These are phyloP conservation scores for Atopsyche davidsoni DNA, from an alignment of 1,140 invertebrate genomes.

Conservation along the genomic window DNA sequence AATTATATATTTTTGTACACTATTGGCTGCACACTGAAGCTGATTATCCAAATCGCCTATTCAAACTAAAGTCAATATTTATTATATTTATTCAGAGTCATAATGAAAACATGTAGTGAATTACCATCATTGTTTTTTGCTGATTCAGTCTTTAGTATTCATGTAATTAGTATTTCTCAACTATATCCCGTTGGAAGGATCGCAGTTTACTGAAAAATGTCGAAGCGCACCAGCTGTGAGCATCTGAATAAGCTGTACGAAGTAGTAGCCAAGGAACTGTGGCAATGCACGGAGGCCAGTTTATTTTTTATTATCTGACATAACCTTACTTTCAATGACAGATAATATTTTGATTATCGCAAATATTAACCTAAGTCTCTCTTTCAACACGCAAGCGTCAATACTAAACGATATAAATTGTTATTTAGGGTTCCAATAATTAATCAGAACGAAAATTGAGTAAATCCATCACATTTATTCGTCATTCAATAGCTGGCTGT, in stretches of 20 bases:
- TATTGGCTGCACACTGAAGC: too few relatives aligned
- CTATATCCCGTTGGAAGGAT: constrained; percentile 1
- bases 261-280: constrained; percentile 38
- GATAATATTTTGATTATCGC: constrained; percentile 6
- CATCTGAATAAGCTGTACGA: constrained; percentile 43
- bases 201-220: background rate
- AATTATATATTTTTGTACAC: too few relatives aligned
- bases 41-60: too few relatives aligned
- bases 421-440: too few relatives aligned
- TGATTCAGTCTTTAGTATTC: constrained; percentile 21
- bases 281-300: constrained; percentile 43
- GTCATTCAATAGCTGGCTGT: too few relatives aligned
- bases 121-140: constrained; percentile 17
- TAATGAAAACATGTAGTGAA: background rate
- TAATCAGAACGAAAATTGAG: too few relatives aligned
- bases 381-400: too few relatives aligned
- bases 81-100: too few relatives aligned
- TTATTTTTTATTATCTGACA: constrained; percentile 31
- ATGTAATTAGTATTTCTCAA: constrained; percentile 9
- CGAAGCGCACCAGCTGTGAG: constrained; percentile 32
- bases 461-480: too few relatives aligned
- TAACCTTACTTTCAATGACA: constrained; percentile 37
- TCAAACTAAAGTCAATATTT: too few relatives aligned
- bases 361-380: too few relatives aligned
- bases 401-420: too few relatives aligned